Evolutionary conservation across 2,113 vertebrate species (phyloP), one percentile per base, ranked within the genome.

Genomic region (Sinosuthora webbiana): DNA sequence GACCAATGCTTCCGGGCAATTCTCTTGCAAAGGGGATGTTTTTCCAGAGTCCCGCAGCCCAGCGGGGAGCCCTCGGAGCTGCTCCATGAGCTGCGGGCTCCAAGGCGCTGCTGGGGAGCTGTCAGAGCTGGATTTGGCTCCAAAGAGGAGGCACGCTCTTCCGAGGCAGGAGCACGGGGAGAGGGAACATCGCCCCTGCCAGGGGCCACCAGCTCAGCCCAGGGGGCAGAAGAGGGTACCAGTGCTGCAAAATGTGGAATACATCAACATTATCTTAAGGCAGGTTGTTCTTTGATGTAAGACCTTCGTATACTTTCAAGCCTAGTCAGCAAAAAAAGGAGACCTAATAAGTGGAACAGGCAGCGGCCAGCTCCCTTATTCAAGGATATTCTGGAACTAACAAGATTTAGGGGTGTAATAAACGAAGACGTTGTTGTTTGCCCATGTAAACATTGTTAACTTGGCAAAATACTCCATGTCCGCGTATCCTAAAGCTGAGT

Each of bases 171-270:
- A 81, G 31, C 3, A 27, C 2, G 39, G 21, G 55, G 37, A 84
- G 23, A 0, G 0, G 47, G 65, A 56, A n/a, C 9, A 18, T 3
- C 1, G 0, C 2, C 33, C 25, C 14, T 12, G 60, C 16, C 11
- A 30, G 22, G 22, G 17, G 11, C 4, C n/a, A 49, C 18, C 12
- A 19, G 33, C 52, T 76, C 71, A 7, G 35, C 9, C 44, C 6
- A 3, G 1, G 2, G 41, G 31, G 39, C 28, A 45, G 20, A 30
- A 71, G 49, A 31, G 20, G 25, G 60, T 28, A 37, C 45, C 31
- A 44, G 59, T 17, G 49, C 2, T 37, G 31, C 27, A 56, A 83
- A 90, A 70, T 37, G 35, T 0, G 0, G 47, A 23, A 55, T 20
- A 20, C 8, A 8, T 14, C 31, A 15, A 28, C 7, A 27, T 63